Conservation (phyloP, 2,113 vertebrate genomes). For the Rousettus leschenaultii region DNA sequence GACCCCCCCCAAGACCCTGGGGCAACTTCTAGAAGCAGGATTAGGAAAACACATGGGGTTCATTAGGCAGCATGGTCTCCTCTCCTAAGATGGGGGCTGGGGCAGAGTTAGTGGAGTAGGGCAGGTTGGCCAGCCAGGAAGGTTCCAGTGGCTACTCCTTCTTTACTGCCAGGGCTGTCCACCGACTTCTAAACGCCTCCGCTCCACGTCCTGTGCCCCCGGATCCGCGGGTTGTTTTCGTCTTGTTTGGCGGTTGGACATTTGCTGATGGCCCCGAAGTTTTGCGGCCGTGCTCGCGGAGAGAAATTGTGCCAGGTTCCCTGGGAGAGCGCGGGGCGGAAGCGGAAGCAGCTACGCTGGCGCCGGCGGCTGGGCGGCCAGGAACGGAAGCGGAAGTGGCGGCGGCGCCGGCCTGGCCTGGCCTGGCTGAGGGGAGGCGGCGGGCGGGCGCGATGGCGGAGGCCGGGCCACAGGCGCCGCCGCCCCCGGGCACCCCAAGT, state of each 20-base stretch:
- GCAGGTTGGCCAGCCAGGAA: not conserved
- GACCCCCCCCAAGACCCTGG: not conserved
- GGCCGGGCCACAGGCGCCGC: conserved; percentile 85
- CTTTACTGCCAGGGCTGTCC: not conserved
- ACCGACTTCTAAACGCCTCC: not conserved
- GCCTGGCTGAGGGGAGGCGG: conserved; percentile 83
- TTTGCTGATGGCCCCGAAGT: conserved; percentile 61
- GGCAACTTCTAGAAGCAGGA: not conserved
- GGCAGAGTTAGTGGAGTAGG: not conserved
- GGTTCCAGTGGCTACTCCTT: not conserved
- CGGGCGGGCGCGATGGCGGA: conserved; percentile 87
- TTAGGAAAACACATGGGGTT: not conserved
- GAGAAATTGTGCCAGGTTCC: conserved; percentile 31
- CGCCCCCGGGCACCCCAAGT: conserved; percentile 88
- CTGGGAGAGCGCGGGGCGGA: conserved; percentile 36
- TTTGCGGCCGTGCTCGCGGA: not conserved
- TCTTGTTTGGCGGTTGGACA: not conserved
- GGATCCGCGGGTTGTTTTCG: not conserved
- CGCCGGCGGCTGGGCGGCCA: conserved; percentile 67
- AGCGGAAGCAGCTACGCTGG: conserved; percentile 60
- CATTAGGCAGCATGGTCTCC: not conserved
- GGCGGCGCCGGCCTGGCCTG: conserved; percentile 75
- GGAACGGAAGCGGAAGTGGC: conserved; percentile 85
- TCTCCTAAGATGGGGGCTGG: not conserved
- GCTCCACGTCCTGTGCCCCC: too few species aligned